A percentile compares a stretch with the other conserved stretches of the same genome.
Evolutionary conservation across 2,797 vertebrate species (phyloP).

Genomic region (Lophius americanus): DNA sequence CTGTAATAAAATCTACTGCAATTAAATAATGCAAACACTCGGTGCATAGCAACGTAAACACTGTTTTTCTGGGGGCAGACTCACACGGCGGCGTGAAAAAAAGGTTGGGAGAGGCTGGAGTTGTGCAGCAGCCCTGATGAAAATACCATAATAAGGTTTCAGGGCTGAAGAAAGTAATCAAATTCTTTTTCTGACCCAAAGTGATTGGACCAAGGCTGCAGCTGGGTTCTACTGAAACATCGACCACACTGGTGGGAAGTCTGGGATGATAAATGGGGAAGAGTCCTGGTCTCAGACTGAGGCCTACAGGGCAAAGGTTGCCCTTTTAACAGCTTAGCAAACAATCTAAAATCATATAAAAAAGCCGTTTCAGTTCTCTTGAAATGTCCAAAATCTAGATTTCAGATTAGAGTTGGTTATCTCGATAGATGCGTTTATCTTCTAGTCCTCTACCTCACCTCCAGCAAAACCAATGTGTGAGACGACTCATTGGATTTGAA

Average conservation of each 20-base stretch:
- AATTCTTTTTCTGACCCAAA: conserved; percentile 32
- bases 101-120: conserved; percentile 14
- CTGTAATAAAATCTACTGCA: conserved; percentile 17
- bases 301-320: conserved; percentile 1
- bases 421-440: no score
- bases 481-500: no score
- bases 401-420: no score
- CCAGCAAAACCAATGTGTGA: no score
- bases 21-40: not conserved
- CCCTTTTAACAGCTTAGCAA: not conserved
- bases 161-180: conserved; percentile 24
- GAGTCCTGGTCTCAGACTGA: not conserved
- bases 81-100: conserved; percentile 23
- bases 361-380: not conserved
- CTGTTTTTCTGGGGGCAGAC: conserved; percentile 33
- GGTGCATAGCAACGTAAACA: conserved; percentile 40
- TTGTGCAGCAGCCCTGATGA: conserved; percentile 25
- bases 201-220: conserved; percentile 29
- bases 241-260: not conserved
- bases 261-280: conserved; percentile 8
- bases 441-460: no score
- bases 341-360: not conserved
- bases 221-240: conserved; percentile 26
- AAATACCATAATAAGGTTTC: conserved; percentile 44
- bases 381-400: no score